phyloP scores from a whole-genome alignment of 92 coral and sea anemone species.

The Actinostola sp. region DNA sequence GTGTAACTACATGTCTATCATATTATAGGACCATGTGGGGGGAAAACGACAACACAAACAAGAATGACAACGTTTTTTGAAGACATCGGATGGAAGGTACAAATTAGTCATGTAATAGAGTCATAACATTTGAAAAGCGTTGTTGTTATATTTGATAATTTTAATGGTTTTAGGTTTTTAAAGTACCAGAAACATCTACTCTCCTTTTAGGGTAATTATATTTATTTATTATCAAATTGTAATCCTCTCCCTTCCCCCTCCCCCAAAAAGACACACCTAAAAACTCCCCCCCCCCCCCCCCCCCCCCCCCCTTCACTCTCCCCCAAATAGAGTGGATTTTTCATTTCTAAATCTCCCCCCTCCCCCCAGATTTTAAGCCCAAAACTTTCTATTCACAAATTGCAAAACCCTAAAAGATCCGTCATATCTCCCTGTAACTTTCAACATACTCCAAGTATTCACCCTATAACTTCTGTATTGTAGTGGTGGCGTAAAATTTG shows the following conservation, averaged over 20 bases:
- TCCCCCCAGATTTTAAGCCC: too few species aligned
- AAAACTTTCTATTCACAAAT: too few species aligned
- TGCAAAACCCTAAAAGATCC: too few species aligned
- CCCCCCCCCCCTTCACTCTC: too few species aligned
- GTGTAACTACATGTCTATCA: neutral
- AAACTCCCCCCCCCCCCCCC: too few species aligned
- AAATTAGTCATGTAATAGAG: neutral
- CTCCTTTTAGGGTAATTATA: slow-evolving; percentile 71
- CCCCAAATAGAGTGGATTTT: too few species aligned
- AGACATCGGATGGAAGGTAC: slow-evolving; percentile 96
- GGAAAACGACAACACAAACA: slow-evolving; percentile 94
- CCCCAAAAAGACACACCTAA: too few species aligned
- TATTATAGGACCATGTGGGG: slow-evolving; percentile 91
- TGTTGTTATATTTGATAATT: neutral
- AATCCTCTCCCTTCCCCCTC: too few species aligned
- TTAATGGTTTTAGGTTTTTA: slow-evolving; percentile 64
- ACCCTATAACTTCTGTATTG: slow-evolving; percentile 20
- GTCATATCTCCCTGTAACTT: too few species aligned
- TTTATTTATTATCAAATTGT: too few species aligned
- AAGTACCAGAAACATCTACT: slow-evolving; percentile 94
- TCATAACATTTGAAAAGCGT: neutral
- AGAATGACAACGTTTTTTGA: slow-evolving; percentile 94
- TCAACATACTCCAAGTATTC: too few species aligned
- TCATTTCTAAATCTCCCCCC: too few species aligned
- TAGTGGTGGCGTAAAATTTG: slow-evolving; percentile 96